Evolutionary conservation across 2,113 vertebrate species (phyloP), one percentile per base, ranked within the genome.

Genomic region (Oreocharis arfaki): DNA sequence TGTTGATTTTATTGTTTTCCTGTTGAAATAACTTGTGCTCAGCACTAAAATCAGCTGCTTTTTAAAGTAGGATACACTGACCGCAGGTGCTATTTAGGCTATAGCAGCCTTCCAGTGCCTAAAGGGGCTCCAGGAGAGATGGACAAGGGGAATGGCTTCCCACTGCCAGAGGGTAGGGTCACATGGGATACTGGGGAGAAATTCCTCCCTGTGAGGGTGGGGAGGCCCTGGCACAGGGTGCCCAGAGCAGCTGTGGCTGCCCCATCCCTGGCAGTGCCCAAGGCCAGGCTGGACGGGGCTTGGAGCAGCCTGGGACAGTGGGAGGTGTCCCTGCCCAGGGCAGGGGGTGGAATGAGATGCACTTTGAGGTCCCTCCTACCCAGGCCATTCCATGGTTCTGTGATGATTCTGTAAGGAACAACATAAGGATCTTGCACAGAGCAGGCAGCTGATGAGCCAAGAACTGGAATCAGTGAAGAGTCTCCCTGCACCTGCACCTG

Each of bases 201-300:
- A 82, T 89, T 26, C 2, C 2, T 59, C 8, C 6, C 33, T 52
- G 4, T 11, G 78, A 75, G 20, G 23, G 13, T 53, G 39, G 4
- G 0, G 0, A 89, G 19, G 23, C 10, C 18, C 37, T 81, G 68
- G 77, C 19, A 17, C 37, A 74, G 33, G 7, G 0, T 67, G 15
- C 15, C 15, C 52, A 65, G 32, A 59, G 60, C 0, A 59, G 37
- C 27, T 74, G 52, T 20, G 60, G 37, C 44, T 74, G 68, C 16
- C 13, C 5, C 60, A 67, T 53, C 1, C 20, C 46, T 60, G 39
- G 69, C 0, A 35, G 24, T 41, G 53, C 11, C 53, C 47, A 32
- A 47, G 61, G 11, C 69, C 53, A 18, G 46, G 53, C 0, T 75
- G 46, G 44, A 52, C 0, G 0, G 37, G 12, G 42, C 22, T 73